A percentile compares a stretch with the other conserved stretches of the same genome.
Conservation (phyloP, 2,888 invertebrate species). For the Caenorhabditis afra region DNA sequence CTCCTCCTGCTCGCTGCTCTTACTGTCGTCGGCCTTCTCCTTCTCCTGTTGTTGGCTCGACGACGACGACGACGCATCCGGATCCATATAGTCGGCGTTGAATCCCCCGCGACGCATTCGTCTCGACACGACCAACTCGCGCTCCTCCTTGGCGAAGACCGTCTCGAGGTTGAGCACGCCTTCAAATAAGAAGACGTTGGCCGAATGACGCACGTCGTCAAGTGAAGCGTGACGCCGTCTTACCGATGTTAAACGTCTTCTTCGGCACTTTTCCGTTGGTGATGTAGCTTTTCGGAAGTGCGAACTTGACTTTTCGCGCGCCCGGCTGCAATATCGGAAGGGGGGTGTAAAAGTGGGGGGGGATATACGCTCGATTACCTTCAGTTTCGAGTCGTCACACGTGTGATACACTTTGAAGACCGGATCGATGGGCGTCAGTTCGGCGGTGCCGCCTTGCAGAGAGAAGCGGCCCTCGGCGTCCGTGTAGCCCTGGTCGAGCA, state of each 20-base stretch:
- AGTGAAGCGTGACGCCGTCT: conserved; percentile 28
- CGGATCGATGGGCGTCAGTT: conserved; percentile 72
- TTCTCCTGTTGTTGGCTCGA: neutral
- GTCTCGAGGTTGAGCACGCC: conserved; percentile 66
- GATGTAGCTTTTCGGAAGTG: conserved; percentile 70
- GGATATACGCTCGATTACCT: conserved; percentile 47
- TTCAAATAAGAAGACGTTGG: neutral
- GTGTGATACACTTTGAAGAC: conserved; percentile 74
- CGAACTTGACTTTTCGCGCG: conserved; percentile 67
- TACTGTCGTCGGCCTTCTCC: neutral
- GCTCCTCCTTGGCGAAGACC: conserved; percentile 62
- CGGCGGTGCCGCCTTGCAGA: conserved; percentile 66
- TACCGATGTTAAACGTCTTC: conserved; percentile 70
- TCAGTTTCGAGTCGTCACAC: conserved; percentile 70
- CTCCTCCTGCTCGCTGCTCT: conserved; percentile 24
- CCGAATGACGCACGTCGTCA: conserved; percentile 7
- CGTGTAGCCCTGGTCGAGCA: conserved; percentile 71
- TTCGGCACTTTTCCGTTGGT: conserved; percentile 69
- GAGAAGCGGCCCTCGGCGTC: conserved; percentile 66
- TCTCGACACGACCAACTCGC: conserved; percentile 60
- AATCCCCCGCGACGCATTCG: conserved; percentile 58
- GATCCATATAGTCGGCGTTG: conserved; percentile 65
- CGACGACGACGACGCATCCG: too few species aligned
- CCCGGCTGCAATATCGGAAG: conserved; percentile 68
- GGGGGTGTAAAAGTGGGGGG: neutral